Base-by-base conservation (phyloP, 2,888 invertebrate species). In the Troides aeacus region DNA sequence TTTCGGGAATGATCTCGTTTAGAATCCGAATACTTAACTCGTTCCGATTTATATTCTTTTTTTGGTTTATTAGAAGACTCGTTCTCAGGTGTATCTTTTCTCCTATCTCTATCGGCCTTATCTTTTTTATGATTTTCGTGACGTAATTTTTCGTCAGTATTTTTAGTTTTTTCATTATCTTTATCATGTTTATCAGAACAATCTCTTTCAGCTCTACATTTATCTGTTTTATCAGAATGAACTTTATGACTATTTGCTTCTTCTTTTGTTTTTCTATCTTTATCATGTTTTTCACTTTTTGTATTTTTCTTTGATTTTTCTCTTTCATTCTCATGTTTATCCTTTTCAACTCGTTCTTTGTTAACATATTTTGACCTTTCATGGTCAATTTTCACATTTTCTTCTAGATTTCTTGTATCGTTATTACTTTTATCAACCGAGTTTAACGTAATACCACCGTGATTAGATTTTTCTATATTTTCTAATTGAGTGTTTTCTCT, bases 71-170 rank as follows among this genome's bases (percentile, higher is more conserved):
- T 74, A 30, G 77, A 76, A 15, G 64, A 74, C 66, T 90, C 90
- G 46, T 73, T 74, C 62, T 89, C 86, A 2, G 77, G 69, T 15
- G 77, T 77, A 68, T 91, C 90, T 75, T 87, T 89, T 76, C 84
- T 83, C 77, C 82, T 87, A 46, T 90, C 90, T 78, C 83, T 87
- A 70, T 90, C 89, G 73, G 74, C 80, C 85, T 86, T 88, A 42
- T 92, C 90, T 77, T 92, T 93, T 79, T 87, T 88, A 71, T 93
- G 88, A 74, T 93, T 92, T 70, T 94, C 93, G 79, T 91, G 90
- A 58, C 89, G 86, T 74, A 86, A 81, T 75, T 89, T 89, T 56
- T 89, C 89, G 56, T 91, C 90, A n/a, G 65, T 66, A 70, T 84
- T 82, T 76, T 83, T 88, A n/a, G 72, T 12, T 80, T 84, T 90